Percentiles rank a stretch among this genome's conserved stretches.
phyloP scores from a whole-genome alignment of 2,797 vertebrate genomes.

The Sebastes umbrosus region DNA sequence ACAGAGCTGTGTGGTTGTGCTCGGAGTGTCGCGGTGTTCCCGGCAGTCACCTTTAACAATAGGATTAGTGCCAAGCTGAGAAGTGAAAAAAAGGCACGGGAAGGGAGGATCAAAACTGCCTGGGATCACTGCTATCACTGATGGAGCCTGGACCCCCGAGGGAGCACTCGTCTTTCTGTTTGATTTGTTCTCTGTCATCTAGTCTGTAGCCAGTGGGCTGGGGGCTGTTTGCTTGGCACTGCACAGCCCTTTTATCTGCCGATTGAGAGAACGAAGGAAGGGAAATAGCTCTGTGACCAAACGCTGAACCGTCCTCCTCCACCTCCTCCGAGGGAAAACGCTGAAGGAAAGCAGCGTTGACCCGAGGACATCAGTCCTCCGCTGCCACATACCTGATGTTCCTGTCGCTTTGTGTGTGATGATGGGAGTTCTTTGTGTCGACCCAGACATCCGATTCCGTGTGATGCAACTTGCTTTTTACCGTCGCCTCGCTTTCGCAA shows the following conservation, averaged over 20 bases:
- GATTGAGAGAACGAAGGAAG: constrained; percentile 39
- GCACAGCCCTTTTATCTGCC: constrained; percentile 55
- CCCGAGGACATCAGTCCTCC: neutral
- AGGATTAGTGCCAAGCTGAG: constrained; percentile 58
- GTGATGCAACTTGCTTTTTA: neutral
- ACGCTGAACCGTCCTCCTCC: constrained; percentile 39
- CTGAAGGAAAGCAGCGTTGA: neutral
- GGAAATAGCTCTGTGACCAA: constrained; percentile 50
- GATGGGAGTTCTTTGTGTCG: neutral
- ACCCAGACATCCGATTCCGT: neutral
- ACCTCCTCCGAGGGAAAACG: neutral
- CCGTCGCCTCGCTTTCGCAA: neutral
- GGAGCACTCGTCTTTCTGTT: constrained; percentile 66
- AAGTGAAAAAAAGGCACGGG: constrained; percentile 2
- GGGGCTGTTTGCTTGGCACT: constrained; percentile 58
- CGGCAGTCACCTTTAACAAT: constrained; percentile 61
- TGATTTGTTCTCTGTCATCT: constrained; percentile 72
- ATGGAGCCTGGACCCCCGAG: constrained; percentile 60
- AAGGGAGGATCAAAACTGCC: constrained; percentile 49
- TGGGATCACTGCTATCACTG: constrained; percentile 62
- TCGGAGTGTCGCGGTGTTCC: constrained; percentile 26
- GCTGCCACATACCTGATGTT: constrained; percentile 1
- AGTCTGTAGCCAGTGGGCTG: constrained; percentile 59
- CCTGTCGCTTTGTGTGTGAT: neutral
- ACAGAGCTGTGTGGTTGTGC: constrained; percentile 16